A percentile compares a stretch with the other conserved stretches of the same genome.
Conservation (phyloP, 2,113 vertebrate species). For the Lethenteron reissneri region DNA sequence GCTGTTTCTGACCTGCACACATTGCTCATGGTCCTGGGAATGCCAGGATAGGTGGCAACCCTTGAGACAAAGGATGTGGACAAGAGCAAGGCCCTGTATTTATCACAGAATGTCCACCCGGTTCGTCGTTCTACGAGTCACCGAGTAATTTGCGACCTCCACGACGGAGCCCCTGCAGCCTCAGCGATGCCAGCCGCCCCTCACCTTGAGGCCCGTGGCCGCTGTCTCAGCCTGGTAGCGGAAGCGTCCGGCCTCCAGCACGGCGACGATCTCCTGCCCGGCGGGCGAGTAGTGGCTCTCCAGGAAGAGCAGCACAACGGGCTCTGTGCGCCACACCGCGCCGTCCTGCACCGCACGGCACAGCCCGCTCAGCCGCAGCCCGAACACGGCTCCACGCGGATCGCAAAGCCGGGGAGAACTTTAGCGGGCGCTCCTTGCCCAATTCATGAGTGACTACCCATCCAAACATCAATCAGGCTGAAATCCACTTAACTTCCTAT, state of each 20-base stretch:
- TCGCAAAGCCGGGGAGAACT: background rate
- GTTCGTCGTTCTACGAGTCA: too few relatives aligned
- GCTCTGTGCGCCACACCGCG: slow-evolving; percentile 39
- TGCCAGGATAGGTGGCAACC: too few relatives aligned
- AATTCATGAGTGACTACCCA: background rate
- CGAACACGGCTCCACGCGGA: background rate
- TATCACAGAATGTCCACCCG: too few relatives aligned
- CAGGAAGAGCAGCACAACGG: slow-evolving; percentile 81
- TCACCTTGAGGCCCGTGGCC: slow-evolving; percentile 24
- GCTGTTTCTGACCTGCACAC: too few relatives aligned
- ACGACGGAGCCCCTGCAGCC: too few relatives aligned
- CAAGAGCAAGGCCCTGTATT: too few relatives aligned
- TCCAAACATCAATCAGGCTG: too few relatives aligned
- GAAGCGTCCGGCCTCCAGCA: slow-evolving; percentile 79
- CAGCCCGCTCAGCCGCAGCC: background rate
- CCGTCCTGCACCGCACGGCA: background rate
- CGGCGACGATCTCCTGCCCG: slow-evolving; percentile 90
- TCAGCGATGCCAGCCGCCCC: background rate
- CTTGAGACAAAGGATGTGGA: too few relatives aligned
- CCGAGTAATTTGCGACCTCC: too few relatives aligned
- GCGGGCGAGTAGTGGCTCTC: slow-evolving; percentile 92
- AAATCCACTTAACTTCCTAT: too few relatives aligned
- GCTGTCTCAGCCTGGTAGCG: slow-evolving; percentile 82
- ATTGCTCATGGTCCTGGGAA: too few relatives aligned
- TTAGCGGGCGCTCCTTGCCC: background rate